Evolutionary conservation across 53 echinoderm and acorn worm species (phyloP).

Genomic region (Echinarachnius parma): DNA sequence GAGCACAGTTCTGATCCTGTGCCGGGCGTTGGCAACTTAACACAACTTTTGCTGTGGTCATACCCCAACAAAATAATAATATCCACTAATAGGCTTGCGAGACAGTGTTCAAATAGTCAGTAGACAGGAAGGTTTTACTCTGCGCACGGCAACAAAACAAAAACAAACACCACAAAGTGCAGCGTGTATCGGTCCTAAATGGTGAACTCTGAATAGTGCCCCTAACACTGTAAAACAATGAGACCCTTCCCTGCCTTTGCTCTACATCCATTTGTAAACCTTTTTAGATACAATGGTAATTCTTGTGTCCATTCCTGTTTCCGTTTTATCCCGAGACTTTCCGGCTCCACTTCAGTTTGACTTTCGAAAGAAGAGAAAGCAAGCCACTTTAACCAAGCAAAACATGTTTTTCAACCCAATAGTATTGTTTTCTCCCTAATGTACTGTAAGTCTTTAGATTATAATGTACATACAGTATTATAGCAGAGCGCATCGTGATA

Average conservation of each 20-base stretch:
- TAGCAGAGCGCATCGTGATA: too few relatives aligned
- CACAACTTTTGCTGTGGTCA: too few relatives aligned
- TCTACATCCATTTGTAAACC: too few relatives aligned
- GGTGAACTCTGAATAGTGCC: not conserved
- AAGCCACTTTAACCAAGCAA: slow-evolving; percentile 22
- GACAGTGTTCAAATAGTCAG: slow-evolving; percentile 35
- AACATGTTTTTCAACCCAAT: slow-evolving; percentile 25
- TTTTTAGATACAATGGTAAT: slow-evolving; percentile 13
- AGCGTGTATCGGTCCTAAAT: slow-evolving; percentile 14
- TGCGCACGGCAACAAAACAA: slow-evolving; percentile 26
- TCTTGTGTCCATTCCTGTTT: slow-evolving; percentile 11
- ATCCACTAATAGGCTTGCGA: slow-evolving; percentile 41
- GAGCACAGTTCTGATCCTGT: too few relatives aligned
- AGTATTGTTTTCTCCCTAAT: too few relatives aligned
- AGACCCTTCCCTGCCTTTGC: too few relatives aligned
- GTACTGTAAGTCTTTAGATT: too few relatives aligned
- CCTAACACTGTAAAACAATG: slow-evolving; percentile 5
- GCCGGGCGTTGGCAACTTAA: too few relatives aligned
- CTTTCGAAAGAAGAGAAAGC: slow-evolving; percentile 32
- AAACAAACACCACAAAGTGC: slow-evolving; percentile 12
- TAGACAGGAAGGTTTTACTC: slow-evolving; percentile 50
- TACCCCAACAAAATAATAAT: not conserved
- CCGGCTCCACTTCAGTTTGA: slow-evolving; percentile 26
- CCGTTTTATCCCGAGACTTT: slow-evolving; percentile 3
- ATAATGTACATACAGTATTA: too few relatives aligned